Evolutionary conservation across 2,113 vertebrate genomes (phyloP).

Genomic region (Emydocephalus ijimae): DNA sequence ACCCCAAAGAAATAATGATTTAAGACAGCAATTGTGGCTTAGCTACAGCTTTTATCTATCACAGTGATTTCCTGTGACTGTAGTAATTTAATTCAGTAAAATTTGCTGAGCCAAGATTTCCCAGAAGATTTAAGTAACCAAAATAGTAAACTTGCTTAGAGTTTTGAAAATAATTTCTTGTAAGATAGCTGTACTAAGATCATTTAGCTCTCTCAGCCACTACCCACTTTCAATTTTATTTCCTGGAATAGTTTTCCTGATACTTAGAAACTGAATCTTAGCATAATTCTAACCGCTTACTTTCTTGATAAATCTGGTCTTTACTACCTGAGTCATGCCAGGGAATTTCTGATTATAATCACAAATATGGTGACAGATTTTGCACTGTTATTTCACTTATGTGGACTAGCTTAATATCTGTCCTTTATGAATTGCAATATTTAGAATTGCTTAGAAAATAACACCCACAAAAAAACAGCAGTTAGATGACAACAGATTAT

Average conservation of each 20-base stretch:
- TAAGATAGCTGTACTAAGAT: not conserved
- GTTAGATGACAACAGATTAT: not conserved
- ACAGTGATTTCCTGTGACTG: not conserved
- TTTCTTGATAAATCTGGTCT: not conserved
- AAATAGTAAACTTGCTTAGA: not conserved
- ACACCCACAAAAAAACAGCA: not conserved
- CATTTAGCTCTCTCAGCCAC: not conserved
- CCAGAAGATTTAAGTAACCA: not conserved
- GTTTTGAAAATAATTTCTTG: not conserved
- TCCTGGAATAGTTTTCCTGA: not conserved
- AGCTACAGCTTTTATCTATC: not conserved
- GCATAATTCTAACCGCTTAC: not conserved
- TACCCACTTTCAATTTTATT: not conserved
- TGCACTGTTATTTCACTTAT: not conserved
- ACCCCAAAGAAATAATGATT: not conserved
- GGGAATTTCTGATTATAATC: not conserved
- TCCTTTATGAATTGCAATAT: not conserved
- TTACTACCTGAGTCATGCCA: conserved; percentile 7
- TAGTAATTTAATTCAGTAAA: not conserved
- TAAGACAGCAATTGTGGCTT: not conserved
- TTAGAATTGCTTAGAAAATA: not conserved
- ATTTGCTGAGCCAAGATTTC: not conserved
- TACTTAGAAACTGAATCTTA: not conserved
- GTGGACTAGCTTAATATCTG: not conserved
- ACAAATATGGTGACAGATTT: not conserved